phyloP scores from a whole-genome alignment of 2,888 invertebrate genomes.

The Ellobium chinense region DNA sequence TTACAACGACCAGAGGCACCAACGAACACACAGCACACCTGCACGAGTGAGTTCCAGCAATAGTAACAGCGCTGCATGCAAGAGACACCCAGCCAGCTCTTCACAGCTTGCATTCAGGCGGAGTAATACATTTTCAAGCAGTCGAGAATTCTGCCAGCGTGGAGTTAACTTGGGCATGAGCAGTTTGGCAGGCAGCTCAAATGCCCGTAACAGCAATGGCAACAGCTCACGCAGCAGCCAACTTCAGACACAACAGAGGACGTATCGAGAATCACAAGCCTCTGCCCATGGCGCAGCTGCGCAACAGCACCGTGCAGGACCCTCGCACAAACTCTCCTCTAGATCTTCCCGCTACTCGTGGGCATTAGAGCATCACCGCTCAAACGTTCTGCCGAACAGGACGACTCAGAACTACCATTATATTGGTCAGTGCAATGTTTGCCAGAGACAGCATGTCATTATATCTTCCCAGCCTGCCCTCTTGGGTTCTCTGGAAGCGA shows the following conservation, averaged over 20 bases:
- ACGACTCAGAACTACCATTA: neutral
- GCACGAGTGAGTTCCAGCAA: neutral
- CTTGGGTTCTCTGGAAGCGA: neutral
- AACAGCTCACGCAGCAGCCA: neutral
- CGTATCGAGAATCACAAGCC: neutral
- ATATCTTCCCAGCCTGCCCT: constrained; percentile 21
- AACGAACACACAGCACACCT: neutral
- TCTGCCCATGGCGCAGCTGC: neutral
- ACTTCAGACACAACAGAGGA: neutral
- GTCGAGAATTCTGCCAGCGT: neutral
- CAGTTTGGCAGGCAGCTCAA: neutral
- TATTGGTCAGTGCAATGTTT: constrained; percentile 28
- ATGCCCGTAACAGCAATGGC: neutral
- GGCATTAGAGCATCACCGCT: neutral
- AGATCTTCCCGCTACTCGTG: neutral
- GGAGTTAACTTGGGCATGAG: neutral
- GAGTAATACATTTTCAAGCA: neutral
- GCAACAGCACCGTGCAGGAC: neutral
- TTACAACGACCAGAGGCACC: neutral
- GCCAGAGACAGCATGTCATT: neutral
- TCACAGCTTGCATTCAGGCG: neutral
- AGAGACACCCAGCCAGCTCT: neutral
- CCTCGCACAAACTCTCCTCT: neutral
- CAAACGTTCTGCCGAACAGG: neutral
- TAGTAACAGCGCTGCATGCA: neutral